These are phyloP conservation scores for Drosophila formosana DNA, from an alignment of 2,888 invertebrate species.

Conservation along the genomic window DNA sequence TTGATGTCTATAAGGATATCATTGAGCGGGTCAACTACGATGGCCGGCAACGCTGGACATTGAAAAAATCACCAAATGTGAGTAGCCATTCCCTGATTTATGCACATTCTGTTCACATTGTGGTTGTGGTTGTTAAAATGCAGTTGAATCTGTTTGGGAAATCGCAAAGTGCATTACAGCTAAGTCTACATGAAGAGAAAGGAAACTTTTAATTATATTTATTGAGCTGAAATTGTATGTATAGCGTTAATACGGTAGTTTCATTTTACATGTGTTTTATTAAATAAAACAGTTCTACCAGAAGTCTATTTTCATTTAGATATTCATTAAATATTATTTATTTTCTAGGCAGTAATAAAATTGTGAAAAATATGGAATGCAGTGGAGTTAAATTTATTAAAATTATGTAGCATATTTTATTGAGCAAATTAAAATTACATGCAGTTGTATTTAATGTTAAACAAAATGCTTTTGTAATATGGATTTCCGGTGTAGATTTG, in stretches of 20 bases:
- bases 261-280: too few relatives aligned
- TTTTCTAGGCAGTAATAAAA: too few relatives aligned
- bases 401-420: too few relatives aligned
- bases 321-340: not conserved
- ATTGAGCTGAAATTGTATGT: not conserved
- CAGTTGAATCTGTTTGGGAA: not conserved
- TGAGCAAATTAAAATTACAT: too few relatives aligned
- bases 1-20: conserved; percentile 92
- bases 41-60: conserved; percentile 87
- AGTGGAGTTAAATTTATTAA: too few relatives aligned
- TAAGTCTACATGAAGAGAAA: not conserved
- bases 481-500: too few relatives aligned
- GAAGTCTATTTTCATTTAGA: too few relatives aligned
- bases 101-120: not conserved
- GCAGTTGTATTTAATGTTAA: too few relatives aligned
- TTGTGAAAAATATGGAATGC: too few relatives aligned
- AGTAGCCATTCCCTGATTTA: conserved; percentile 44
- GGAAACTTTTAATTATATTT: not conserved
- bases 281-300: too few relatives aligned
- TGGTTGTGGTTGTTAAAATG: not conserved
- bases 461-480: too few relatives aligned
- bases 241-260: too few relatives aligned
- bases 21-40: conserved; percentile 92
- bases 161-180: not conserved
- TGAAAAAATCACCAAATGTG: conserved; percentile 83